phyloP scores from a whole-genome alignment of 2,797 vertebrate genomes.

The Sebastolobus alascanus region DNA sequence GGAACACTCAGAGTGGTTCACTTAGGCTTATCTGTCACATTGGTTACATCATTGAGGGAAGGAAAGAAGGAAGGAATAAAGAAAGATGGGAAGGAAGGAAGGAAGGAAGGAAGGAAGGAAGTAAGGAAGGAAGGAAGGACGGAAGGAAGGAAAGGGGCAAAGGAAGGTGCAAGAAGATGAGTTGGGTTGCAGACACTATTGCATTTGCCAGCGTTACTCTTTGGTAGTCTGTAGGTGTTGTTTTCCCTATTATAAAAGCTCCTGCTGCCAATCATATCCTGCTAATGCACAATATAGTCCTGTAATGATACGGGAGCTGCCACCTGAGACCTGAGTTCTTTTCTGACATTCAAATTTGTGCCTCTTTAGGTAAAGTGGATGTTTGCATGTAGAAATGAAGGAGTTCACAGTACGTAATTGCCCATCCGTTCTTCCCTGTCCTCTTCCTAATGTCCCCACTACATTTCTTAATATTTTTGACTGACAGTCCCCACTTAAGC shows the following conservation, averaged over 20 bases:
- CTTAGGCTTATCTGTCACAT: conserved; percentile 52
- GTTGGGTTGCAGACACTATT: conserved; percentile 21
- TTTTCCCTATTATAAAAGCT: conserved; percentile 37
- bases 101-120: background rate
- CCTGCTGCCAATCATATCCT: conserved; percentile 38
- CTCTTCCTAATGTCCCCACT: conserved; percentile 22
- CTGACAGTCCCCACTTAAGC: conserved; percentile 48
- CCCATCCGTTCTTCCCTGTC: conserved; percentile 13
- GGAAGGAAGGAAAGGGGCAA: conserved; percentile 8
- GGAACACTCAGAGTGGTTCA: conserved; percentile 45
- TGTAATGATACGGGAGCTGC: conserved; percentile 30
- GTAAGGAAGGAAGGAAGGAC: background rate
- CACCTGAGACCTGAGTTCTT: conserved; percentile 20
- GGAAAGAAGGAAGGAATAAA: conserved; percentile 20
- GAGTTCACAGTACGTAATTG: conserved; percentile 25
- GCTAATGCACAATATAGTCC: conserved; percentile 34
- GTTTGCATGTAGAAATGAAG: conserved; percentile 20
- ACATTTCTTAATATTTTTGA: conserved; percentile 56
- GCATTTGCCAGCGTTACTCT: conserved; percentile 20
- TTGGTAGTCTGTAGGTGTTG: conserved; percentile 30
- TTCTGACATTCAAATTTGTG: conserved; percentile 37
- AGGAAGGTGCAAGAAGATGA: conserved; percentile 26
- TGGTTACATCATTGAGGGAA: conserved; percentile 39
- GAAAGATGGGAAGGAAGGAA: conserved; percentile 5
- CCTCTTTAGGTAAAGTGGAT: conserved; percentile 32